Evolutionary conservation across 2,113 vertebrate genomes (phyloP).

Genomic region (Planiliza haematocheilus): DNA sequence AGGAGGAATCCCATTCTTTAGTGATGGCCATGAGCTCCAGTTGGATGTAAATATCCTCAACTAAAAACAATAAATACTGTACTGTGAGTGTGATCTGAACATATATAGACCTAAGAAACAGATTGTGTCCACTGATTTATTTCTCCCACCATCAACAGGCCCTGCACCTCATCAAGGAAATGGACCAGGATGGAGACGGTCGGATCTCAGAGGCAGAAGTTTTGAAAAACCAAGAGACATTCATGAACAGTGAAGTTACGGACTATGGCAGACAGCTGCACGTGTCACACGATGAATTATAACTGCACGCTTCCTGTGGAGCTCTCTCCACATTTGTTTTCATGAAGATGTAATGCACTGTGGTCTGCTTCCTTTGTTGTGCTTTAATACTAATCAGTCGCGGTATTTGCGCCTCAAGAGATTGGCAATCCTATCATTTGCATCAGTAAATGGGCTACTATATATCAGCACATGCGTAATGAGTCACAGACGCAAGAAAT

Average conservation of each 20-base stretch:
- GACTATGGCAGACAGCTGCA: conserved; percentile 92
- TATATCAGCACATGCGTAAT: too few species aligned
- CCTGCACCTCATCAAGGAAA: conserved; percentile 92
- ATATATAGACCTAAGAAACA: neutral
- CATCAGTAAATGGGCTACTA: too few species aligned
- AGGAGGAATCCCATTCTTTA: too few species aligned
- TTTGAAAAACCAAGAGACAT: conserved; percentile 90
- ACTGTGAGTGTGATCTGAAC: too few species aligned
- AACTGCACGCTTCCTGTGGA: conserved; percentile 14
- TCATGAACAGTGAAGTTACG: conserved; percentile 96
- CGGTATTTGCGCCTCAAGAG: too few species aligned
- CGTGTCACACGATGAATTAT: conserved; percentile 81
- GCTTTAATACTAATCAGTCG: too few species aligned
- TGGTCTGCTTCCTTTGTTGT: neutral
- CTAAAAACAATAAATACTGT: too few species aligned
- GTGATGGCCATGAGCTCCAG: too few species aligned
- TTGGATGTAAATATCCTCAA: too few species aligned
- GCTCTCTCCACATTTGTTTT: conserved; percentile 1
- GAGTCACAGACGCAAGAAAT: neutral
- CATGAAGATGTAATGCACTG: neutral
- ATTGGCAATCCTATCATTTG: too few species aligned
- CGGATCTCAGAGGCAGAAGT: conserved; percentile 90
- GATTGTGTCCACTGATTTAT: neutral
- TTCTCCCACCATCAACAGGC: conserved; percentile 82
- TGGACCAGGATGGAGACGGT: conserved; percentile 90